Percentiles rank a stretch among this genome's conserved stretches.
Evolutionary conservation across 2,113 vertebrate genomes (phyloP).

Genomic region (Synchiropus splendidus): DNA sequence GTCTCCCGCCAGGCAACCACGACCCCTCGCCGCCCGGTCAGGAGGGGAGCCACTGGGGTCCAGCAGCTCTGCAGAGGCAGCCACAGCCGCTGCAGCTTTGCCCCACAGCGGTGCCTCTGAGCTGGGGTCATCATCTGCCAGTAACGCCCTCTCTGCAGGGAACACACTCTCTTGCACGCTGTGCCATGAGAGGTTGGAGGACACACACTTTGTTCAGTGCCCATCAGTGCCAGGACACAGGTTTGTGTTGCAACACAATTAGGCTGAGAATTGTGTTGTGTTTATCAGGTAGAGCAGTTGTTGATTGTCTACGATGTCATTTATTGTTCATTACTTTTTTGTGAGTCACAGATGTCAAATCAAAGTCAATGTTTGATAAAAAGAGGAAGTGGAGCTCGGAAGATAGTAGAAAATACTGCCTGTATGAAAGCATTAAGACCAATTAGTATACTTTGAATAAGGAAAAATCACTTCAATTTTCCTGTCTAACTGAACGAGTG

Average conservation of each 20-base stretch:
- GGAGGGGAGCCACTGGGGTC: conserved; percentile 67
- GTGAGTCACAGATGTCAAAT: neutral
- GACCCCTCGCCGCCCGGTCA: conserved; percentile 65
- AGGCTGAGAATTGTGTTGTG: neutral
- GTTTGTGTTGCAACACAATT: conserved; percentile 23
- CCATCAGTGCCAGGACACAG: conserved; percentile 77
- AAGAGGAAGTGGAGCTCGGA: no score
- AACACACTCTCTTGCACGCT: conserved; percentile 79
- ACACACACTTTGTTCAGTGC: conserved; percentile 82
- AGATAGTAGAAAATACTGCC: no score
- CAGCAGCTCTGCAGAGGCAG: conserved; percentile 40
- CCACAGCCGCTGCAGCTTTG: conserved; percentile 46
- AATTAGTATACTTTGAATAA: no score
- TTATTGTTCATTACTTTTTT: neutral
- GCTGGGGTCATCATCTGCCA: conserved; percentile 47
- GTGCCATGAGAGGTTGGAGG: conserved; percentile 79
- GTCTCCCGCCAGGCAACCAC: conserved; percentile 65
- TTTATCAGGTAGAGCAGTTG: neutral
- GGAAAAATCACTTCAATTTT: no score
- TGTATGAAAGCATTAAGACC: no score
- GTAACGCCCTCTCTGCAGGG: conserved; percentile 45
- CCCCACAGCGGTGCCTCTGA: conserved; percentile 60
- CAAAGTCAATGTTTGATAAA: no score
- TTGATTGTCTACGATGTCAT: neutral
- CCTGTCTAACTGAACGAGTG: neutral